These are phyloP conservation scores for Pasiphila rectangulata DNA, from an alignment of 2,888 invertebrate species.

Conservation along the genomic window DNA sequence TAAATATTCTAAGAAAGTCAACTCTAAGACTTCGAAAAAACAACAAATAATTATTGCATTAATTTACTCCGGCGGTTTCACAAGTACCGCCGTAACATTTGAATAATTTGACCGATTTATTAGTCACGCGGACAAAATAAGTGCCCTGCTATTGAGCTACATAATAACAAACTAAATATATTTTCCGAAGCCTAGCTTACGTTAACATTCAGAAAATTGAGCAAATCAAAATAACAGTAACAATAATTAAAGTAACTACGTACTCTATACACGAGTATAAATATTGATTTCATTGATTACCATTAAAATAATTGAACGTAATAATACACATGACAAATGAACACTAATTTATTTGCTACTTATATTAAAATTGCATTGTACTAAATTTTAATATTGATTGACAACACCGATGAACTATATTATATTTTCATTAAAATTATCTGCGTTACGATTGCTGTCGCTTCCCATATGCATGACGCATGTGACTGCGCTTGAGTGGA, in stretches of 20 bases:
- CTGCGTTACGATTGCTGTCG: slow-evolving; percentile 53
- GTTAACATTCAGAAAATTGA: slow-evolving; percentile 75
- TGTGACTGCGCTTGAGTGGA: slow-evolving; percentile 1
- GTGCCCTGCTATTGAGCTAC: slow-evolving; percentile 38
- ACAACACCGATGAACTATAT: slow-evolving; percentile 61
- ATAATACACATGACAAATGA: slow-evolving; percentile 57
- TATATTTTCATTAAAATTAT: slow-evolving; percentile 51
- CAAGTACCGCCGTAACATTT: too few species aligned
- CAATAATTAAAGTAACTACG: slow-evolving; percentile 59
- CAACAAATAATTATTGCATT: slow-evolving; percentile 1
- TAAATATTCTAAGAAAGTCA: background rate
- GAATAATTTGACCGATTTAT: slow-evolving; percentile 3
- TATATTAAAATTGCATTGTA: slow-evolving; percentile 66
- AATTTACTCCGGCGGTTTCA: background rate
- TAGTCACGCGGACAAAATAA: slow-evolving; percentile 26
- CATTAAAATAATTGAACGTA: slow-evolving; percentile 57
- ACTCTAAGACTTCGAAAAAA: background rate
- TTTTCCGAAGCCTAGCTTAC: slow-evolving; percentile 67
- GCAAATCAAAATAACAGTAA: slow-evolving; percentile 79
- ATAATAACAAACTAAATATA: slow-evolving; percentile 55
- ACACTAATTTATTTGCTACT: slow-evolving; percentile 46
- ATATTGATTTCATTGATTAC: slow-evolving; percentile 55
- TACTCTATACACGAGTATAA: slow-evolving; percentile 68
- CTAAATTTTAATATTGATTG: slow-evolving; percentile 62
- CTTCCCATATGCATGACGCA: slow-evolving; percentile 33